Percentiles rank a stretch among this genome's conserved stretches.
These are phyloP conservation scores for Ophion slaviceki DNA, from an alignment of 2,888 invertebrate genomes.

Conservation along the genomic window DNA sequence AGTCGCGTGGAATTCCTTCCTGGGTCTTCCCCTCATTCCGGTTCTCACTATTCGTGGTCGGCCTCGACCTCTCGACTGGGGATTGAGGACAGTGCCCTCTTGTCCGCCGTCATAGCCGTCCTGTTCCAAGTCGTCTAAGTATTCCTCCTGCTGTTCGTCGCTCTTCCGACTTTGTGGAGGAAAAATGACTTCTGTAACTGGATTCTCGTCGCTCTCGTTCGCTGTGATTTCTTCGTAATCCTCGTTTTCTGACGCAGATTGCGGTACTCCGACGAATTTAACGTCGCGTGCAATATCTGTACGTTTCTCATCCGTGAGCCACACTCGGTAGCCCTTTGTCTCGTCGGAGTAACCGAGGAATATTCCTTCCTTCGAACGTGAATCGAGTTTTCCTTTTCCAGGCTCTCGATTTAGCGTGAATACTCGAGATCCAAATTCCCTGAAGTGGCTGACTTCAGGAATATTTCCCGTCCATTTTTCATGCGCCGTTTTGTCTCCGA, in stretches of 20 bases:
- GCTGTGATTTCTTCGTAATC: no score
- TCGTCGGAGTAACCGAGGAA: slow-evolving; percentile 59
- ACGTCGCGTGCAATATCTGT: slow-evolving; percentile 54
- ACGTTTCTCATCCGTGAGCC: slow-evolving; percentile 50
- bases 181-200: no score
- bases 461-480: slow-evolving; percentile 39
- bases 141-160: no score
- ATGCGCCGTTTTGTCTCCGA: slow-evolving; percentile 53
- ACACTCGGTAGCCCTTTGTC: slow-evolving; percentile 55
- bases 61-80: not conserved
- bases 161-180: no score
- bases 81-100: not conserved
- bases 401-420: slow-evolving; percentile 46
- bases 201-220: no score
- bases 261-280: not conserved
- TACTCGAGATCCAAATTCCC: slow-evolving; percentile 49
- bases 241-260: no score
- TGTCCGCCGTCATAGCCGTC: not conserved
- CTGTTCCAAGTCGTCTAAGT: not conserved
- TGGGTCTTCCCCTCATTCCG: not conserved
- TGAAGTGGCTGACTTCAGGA: slow-evolving; percentile 41
- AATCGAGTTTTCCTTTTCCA: slow-evolving; percentile 57
- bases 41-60: not conserved
- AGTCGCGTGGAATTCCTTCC: not conserved
- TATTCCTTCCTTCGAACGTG: slow-evolving; percentile 53